Evolutionary conservation across 1,140 invertebrate species (phyloP).

Genomic region (Sinella curviseta): DNA sequence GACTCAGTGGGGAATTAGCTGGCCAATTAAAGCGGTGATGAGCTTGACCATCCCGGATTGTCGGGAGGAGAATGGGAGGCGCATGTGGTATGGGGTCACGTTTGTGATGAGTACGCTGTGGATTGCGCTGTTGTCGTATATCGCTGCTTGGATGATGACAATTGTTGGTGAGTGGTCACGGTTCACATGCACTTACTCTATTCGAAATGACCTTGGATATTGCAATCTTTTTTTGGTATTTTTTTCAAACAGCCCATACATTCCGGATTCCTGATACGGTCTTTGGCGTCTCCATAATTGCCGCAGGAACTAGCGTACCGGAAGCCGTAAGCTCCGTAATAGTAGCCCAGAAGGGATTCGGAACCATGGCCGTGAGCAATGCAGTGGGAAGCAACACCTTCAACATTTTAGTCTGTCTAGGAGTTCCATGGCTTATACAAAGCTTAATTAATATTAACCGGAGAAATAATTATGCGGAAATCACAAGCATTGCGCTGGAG

Average conservation of each 20-base stretch:
- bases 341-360: conserved; percentile 52
- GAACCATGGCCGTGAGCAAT: conserved; percentile 59
- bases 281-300: conserved; percentile 80
- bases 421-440: conserved; percentile 64
- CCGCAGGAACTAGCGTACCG: conserved; percentile 40
- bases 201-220: neutral
- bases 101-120: conserved; percentile 85
- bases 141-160: conserved; percentile 90
- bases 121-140: conserved; percentile 82
- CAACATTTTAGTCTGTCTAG: conserved; percentile 59
- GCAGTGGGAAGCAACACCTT: conserved; percentile 59
- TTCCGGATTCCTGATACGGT: conserved; percentile 64
- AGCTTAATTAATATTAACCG: conserved; percentile 20
- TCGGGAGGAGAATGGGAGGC: conserved; percentile 67
- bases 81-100: conserved; percentile 74
- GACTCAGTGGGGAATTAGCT: conserved; percentile 65
- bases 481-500: conserved; percentile 24
- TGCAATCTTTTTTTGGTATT: neutral
- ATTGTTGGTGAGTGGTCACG: conserved; percentile 74
- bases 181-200: neutral
- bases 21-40: conserved; percentile 71
- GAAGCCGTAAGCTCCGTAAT: conserved; percentile 40
- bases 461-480: conserved; percentile 25
- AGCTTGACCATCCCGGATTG: conserved; percentile 77
- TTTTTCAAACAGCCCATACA: conserved; percentile 49